Evolutionary conservation across 2,797 vertebrate species (phyloP), one percentile per base, ranked within the genome.

Genomic region (Galagoides demidoff): DNA sequence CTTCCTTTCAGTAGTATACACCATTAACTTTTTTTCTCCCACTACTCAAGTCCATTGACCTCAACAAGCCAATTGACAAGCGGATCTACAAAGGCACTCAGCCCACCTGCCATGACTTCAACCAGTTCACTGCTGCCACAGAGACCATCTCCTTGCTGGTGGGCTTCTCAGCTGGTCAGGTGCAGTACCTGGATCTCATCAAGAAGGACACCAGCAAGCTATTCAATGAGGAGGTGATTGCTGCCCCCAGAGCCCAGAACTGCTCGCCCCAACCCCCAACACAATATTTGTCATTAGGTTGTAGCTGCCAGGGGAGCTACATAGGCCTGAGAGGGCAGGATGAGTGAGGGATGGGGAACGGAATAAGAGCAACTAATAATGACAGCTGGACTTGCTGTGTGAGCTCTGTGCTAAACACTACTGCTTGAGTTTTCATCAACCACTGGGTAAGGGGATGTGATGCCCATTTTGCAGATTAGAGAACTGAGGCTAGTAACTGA

Each of bases 181-280:
- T 99, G 95, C 99, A 99, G 97, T 99, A 99, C 96, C 98, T 99
- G 55, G 99, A 99, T 98, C 99, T 99, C 74, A 99, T 99, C 97
- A 99, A 99, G 98, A 99, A 99, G 97, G 99, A 99, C 82, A 99
- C 99, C 97, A 99, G 99, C 98, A 99, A 99, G 96, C 99, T 99
- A 70, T 99, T 99, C 98, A 99, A 99, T 0, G 99, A 99, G 98
- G 99, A 99, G 99, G 99, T 99, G 97, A 93, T 52, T 83, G 11
- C 19, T 52, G n/a, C 9, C 71, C 31, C 23, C 14, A 1, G 31
- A 49, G 12, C 27, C 19, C 57, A 17, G 34, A 63, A 9, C 13
- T 20, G 37, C 70, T n/a, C 3, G 14, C 37, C 27, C 0, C 6
- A 19, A 55, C 45, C 13, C 6, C 16, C 25, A 7, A 0, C 9